These are phyloP conservation scores for Melieria omissa DNA, from an alignment of 2,888 invertebrate genomes.

Conservation along the genomic window DNA sequence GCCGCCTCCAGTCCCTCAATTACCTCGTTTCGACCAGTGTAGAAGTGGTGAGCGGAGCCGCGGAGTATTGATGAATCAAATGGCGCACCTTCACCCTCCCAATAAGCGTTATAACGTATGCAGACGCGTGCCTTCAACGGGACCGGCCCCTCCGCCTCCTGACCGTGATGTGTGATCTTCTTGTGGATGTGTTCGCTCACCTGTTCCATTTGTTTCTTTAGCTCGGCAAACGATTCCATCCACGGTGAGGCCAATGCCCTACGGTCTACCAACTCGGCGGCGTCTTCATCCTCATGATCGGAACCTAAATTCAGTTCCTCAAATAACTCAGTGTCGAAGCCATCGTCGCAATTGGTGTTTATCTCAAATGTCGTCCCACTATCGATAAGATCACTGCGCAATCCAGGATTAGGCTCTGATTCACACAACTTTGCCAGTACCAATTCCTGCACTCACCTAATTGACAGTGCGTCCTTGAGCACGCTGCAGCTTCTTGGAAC, in stretches of 20 bases:
- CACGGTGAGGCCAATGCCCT: conserved; percentile 58
- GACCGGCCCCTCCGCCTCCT: conserved; percentile 49
- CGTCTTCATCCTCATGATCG: conserved; percentile 52
- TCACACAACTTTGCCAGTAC: background rate
- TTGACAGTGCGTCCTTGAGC: conserved; percentile 51
- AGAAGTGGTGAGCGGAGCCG: conserved; percentile 56
- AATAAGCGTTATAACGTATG: conserved; percentile 63
- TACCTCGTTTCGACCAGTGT: conserved; percentile 57
- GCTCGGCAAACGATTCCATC: conserved; percentile 59
- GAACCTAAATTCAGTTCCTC: conserved; percentile 53
- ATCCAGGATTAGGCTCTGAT: background rate
- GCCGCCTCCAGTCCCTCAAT: conserved; percentile 78
- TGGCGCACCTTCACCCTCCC: conserved; percentile 60
- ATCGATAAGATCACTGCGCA: conserved; percentile 52
- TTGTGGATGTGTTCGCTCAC: conserved; percentile 56
- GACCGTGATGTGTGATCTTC: conserved; percentile 52
- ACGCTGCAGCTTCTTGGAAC: conserved; percentile 42
- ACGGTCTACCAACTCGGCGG: conserved; percentile 37
- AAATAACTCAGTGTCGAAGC: conserved; percentile 47
- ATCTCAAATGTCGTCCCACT: conserved; percentile 60
- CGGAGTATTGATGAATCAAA: conserved; percentile 65
- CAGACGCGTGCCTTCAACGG: conserved; percentile 58
- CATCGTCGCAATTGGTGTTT: conserved; percentile 55
- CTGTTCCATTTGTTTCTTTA: conserved; percentile 56
- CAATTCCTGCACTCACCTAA: conserved; percentile 46